Evolutionary conservation across 2,797 vertebrate genomes (phyloP), one percentile per base, ranked within the genome.

Genomic region (Ceyx erithaca): DNA sequence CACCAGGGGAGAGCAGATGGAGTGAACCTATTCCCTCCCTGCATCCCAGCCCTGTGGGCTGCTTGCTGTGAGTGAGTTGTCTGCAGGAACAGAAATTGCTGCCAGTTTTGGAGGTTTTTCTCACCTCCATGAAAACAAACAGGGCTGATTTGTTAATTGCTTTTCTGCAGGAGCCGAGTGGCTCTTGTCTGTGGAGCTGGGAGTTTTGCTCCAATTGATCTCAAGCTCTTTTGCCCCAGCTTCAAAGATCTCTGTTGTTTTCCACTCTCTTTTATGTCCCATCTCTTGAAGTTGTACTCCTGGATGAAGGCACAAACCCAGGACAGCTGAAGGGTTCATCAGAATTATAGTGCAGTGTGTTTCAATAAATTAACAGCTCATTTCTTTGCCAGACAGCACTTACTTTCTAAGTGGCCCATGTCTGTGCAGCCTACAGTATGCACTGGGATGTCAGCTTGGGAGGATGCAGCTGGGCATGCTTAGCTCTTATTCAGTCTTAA

Each of bases 171-270:
- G 61, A 73, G 37, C 77, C 52, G 48, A 0, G 6, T 48, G 46
- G 31, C 49, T 83, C 41, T 0, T 0, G 1, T 40, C 45, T 54
- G 37, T 0, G 0, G 57, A 72, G 68, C 54, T 61, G 83, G 37
- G 62, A 66, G 48, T 55, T 87, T 31, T 4, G 4, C 21, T 88
- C 43, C 0, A 0, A 80, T 93, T 78, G 54, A 80, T 78, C 0
- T 0, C 1, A 2, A 21, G 28, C 62, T 87, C 79, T 75, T 43
- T 61, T 76, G 28, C 52, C 26, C 52, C 43, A 22, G 30, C 88
- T 92, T 94, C 93, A 92, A 84, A 92, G 77, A 70, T 92, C 43
- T 45, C 80, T 81, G 86, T 90, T 48, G 67, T 91, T 85, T 87
- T 49, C 78, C 12, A 4, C 75, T 85, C 45, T 55, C 57, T 95